Percentiles rank a stretch among this genome's conserved stretches.
These are phyloP conservation scores for Polia nebulosa DNA, from an alignment of 2,888 invertebrate species.

Conservation along the genomic window DNA sequence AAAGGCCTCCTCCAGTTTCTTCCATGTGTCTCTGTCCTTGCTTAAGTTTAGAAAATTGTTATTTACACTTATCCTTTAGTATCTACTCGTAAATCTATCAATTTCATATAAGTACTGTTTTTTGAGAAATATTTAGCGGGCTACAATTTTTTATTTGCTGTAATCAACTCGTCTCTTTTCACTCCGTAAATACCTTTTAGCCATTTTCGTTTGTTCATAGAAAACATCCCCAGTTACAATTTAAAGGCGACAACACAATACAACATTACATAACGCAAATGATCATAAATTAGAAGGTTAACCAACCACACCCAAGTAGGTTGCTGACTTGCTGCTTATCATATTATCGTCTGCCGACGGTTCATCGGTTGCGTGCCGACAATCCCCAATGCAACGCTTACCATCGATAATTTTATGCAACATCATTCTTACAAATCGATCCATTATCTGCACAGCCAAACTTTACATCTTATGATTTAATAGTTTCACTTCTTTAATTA, in stretches of 20 bases:
- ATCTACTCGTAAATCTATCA: too few species aligned
- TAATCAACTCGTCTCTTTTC: too few species aligned
- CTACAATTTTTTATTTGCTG: too few species aligned
- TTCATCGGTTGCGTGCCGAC: slow-evolving; percentile 54
- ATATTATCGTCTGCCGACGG: slow-evolving; percentile 44
- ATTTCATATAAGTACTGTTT: not conserved
- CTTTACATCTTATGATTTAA: slow-evolving; percentile 40
- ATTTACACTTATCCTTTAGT: too few species aligned
- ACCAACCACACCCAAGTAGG: slow-evolving; percentile 30
- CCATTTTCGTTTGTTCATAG: not conserved
- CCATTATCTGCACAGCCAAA: slow-evolving; percentile 38
- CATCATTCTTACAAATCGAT: slow-evolving; percentile 49
- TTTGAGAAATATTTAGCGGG: not conserved
- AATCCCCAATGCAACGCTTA: slow-evolving; percentile 34
- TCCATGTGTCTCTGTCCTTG: too few species aligned
- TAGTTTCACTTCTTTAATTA: slow-evolving; percentile 35
- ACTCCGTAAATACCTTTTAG: too few species aligned
- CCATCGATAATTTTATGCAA: slow-evolving; percentile 43
- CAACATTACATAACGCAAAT: slow-evolving; percentile 21
- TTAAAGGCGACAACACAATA: not conserved
- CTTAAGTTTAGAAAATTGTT: too few species aligned
- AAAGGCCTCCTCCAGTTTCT: too few species aligned
- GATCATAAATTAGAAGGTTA: slow-evolving; percentile 43
- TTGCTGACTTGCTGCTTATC: slow-evolving; percentile 15
- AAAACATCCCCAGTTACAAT: slow-evolving; percentile 4